Evolutionary conservation across 2,888 invertebrate genomes (phyloP).

Genomic region (Branchellion lobata): DNA sequence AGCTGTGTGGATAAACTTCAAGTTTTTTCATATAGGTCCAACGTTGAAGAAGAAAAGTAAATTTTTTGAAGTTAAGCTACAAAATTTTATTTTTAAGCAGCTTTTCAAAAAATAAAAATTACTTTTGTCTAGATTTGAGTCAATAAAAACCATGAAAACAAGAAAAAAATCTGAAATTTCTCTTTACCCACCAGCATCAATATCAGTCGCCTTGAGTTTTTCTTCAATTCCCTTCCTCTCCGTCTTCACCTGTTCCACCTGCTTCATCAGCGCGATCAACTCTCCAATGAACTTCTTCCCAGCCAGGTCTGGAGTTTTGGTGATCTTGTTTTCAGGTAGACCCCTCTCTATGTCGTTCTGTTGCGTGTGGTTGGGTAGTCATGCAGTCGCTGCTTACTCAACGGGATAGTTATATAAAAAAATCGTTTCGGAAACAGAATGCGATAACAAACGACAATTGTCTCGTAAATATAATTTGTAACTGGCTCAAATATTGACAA

Average conservation of each 20-base stretch:
- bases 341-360: conserved; percentile 58
- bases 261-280: conserved; percentile 77
- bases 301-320: conserved; percentile 58
- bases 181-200: conserved; percentile 10
- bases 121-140: no score
- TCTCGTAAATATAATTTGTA: no score
- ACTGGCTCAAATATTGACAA: no score
- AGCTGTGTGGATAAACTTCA: neutral
- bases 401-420: neutral
- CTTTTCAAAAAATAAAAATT: no score
- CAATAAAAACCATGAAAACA: no score
- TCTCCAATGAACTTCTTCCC: conserved; percentile 68
- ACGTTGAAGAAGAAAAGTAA: no score
- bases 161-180: no score
- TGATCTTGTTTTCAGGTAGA: conserved; percentile 62
- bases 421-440: neutral
- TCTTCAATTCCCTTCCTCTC: conserved; percentile 58
- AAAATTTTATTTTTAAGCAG: no score
- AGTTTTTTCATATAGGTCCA: no score
- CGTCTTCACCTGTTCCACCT: conserved; percentile 80
- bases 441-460: neutral
- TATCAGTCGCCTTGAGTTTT: conserved; percentile 20
- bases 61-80: no score
- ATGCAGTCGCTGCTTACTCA: neutral
- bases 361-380: neutral